Conservation (phyloP, 2,888 invertebrate genomes). For the Odontomyia ornata region DNA sequence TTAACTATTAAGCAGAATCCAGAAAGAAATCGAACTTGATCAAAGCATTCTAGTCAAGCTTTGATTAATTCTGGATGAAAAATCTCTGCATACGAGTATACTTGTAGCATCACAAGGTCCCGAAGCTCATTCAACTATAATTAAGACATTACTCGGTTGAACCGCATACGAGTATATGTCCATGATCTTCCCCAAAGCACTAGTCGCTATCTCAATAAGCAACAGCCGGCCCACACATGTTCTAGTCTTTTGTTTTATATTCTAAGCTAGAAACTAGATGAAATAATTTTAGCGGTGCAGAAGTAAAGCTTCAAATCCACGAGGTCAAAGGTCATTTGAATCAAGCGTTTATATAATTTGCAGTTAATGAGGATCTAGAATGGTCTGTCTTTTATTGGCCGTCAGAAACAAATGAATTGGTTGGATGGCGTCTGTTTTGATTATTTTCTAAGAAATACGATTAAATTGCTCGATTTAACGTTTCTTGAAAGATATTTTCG, state of each 20-base stretch:
- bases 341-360: constrained; percentile 3
- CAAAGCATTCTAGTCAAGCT: too few relatives aligned
- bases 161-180: not conserved
- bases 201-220: not conserved
- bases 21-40: too few relatives aligned
- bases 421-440: not conserved
- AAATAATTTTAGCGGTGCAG: not conserved
- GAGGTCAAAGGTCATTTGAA: constrained; percentile 35
- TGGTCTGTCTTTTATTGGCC: not conserved
- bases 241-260: not conserved
- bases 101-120: too few relatives aligned
- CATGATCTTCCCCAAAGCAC: constrained; percentile 10
- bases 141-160: too few relatives aligned
- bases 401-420: not conserved
- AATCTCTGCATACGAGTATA: too few relatives aligned
- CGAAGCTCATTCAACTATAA: too few relatives aligned
- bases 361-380: not conserved
- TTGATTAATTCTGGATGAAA: too few relatives aligned
- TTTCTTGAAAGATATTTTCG: too few relatives aligned
- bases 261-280: not conserved
- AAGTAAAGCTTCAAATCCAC: not conserved
- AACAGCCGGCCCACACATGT: not conserved
- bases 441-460: not conserved
- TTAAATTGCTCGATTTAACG: too few relatives aligned
- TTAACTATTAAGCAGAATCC: too few relatives aligned